Evolutionary conservation across 2,888 invertebrate genomes (phyloP), one percentile per base, ranked within the genome.

Genomic region (Cybosia mesomella): DNA sequence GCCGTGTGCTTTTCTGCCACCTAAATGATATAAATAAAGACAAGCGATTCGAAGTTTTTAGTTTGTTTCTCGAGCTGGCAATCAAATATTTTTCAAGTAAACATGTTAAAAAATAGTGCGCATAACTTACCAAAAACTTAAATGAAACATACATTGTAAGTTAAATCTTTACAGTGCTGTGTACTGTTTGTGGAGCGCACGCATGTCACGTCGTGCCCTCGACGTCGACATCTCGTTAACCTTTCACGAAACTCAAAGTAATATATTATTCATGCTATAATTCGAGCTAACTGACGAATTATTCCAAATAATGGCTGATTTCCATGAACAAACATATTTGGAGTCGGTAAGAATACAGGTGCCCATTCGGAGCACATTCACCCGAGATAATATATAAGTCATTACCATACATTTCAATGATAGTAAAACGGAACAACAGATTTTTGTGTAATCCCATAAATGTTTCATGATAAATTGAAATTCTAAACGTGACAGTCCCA

Each of bases 191-290:
- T 21, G 24, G 11, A 61, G 73, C 75, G 75, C 72, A 75, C 74
- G 69, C 73, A 74, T 72, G 70, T 68, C 74, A 78, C 76, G 85
- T 85, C 63, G 54, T 63, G 53, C 63, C 54, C 54, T 63, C 77
- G 39, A 57, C 57, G 59, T 18, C 87, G 86, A 66, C 87, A 74
- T 80, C 89, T 86, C 81, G 90, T 92, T 93, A 92, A 94, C 93
- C 93, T 94, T 92, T 93, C 93, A 92, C 92, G 93, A 82, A 73
- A 78, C 82, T 77, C 77, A 53, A 55, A 66, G 70, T 67, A 71
- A 87, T 88, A 81, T 87, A 89, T 92, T 90, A 93, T 92, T 90
- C 88, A 92, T 87, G 80, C 81, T 79, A 77, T 85, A 86, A 86
- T 85, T 84, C 84, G 82, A 84, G 79, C 72, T 70, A 76, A 81